phyloP scores from a whole-genome alignment of 2,797 vertebrate genomes.

The Malacoctenus gilli region DNA sequence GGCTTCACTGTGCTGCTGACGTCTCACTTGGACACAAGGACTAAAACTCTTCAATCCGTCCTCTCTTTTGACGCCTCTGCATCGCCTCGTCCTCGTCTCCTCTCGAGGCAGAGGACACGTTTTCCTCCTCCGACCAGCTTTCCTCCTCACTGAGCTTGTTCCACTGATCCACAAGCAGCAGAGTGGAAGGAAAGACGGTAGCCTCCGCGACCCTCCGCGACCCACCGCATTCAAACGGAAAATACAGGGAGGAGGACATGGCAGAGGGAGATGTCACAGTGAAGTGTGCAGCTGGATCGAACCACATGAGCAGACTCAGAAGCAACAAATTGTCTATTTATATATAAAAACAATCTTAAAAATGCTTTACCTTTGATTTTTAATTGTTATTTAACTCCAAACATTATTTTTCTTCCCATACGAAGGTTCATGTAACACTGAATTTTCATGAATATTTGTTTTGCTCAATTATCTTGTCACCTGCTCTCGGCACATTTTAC shows the following conservation, averaged over 20 bases:
- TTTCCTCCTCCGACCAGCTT: slow-evolving; percentile 8
- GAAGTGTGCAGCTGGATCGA: slow-evolving; percentile 19
- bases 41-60: slow-evolving; percentile 1
- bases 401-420: no score
- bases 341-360: background rate
- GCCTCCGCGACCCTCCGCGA: slow-evolving; percentile 14
- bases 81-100: slow-evolving; percentile 10
- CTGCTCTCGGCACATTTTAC: no score
- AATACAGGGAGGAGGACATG: slow-evolving; percentile 30
- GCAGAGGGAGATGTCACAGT: slow-evolving; percentile 32
- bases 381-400: no score
- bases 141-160: slow-evolving; percentile 48
- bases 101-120: slow-evolving; percentile 7
- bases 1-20: slow-evolving; percentile 33
- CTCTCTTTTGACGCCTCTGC: slow-evolving; percentile 1
- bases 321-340: background rate
- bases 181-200: slow-evolving; percentile 40
- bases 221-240: slow-evolving; percentile 41
- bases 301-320: slow-evolving; percentile 1
- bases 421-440: no score
- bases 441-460: no score
- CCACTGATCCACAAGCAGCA: slow-evolving; percentile 39
- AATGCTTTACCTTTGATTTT: background rate
- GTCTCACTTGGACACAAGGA: slow-evolving; percentile 57
- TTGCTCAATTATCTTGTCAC: no score